Base-by-base conservation (phyloP, 64 coral and sea anemone genomes). In the Stichodactyla helianthus region DNA sequence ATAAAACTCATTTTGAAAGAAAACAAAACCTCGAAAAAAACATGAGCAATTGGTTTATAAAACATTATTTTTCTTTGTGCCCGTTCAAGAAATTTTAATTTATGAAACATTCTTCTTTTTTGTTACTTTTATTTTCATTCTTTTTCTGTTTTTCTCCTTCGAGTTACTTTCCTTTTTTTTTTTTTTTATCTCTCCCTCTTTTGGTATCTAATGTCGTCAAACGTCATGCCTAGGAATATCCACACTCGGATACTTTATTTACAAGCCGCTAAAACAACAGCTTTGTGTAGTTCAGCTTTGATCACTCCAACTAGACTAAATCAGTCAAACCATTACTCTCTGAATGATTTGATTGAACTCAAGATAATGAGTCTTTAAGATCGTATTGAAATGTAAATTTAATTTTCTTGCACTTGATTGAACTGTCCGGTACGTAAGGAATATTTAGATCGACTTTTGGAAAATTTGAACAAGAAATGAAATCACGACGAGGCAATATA, bases 321-420 rank as follows among this genome's bases (percentile, higher is more conserved):
- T 88, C 82, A 92, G 86, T 86, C 82, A 83, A 88, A 87, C 84
- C 91, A 89, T 95, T 91, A 80, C 79, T 88, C 51, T 65, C 3
- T 82, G 79, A 79, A 89, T 88, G 87, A 54, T 87, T 65, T 94
- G 89, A 94, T 94, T 94, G 89, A 83, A 62, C 76, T 64, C 27
- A 50, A 62, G 85, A 88, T 94, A 94, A 94, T 94, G 89, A 91
- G 87, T 90, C 71, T 89, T 82, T 27, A 58, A 88, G 88, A 68
- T 52, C 16, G 90, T 88, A 92, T 95, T 95, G 85, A 88, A 67
- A 95, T 95, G 93, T 86, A 95, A 95, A 95, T 95, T 86, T 86
- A 95, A 95, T 95, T 94, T 88, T 90, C 89, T 92, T 82, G 44
- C 70, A 52, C 55, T 86, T 89, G 82, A 86, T 86, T 77, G 91